Percentiles rank a stretch among this genome's conserved stretches.
These are phyloP conservation scores for Huso huso DNA, from an alignment of 2,797 vertebrate species.

Conservation along the genomic window DNA sequence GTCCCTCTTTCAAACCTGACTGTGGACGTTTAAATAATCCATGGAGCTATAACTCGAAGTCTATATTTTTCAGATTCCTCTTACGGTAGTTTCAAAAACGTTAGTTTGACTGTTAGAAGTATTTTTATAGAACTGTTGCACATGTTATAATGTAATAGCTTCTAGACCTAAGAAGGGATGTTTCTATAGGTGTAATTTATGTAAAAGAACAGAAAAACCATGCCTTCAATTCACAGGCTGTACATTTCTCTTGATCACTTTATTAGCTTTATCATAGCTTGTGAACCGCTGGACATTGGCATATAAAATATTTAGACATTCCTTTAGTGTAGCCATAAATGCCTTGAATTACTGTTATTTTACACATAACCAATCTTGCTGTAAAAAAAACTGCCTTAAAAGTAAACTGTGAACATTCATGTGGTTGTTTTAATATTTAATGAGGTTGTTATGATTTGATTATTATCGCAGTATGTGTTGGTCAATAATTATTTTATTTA, in stretches of 20 bases:
- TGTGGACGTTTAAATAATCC: constrained; percentile 56
- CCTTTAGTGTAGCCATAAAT: constrained; percentile 84
- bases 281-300: constrained; percentile 73
- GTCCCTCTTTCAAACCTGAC: constrained; percentile 54
- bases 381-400: constrained; percentile 81
- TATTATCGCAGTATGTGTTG: constrained; percentile 77
- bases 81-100: constrained; percentile 48
- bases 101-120: constrained; percentile 66
- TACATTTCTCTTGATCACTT: constrained; percentile 56
- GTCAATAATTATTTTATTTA: constrained; percentile 79
- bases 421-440: constrained; percentile 40
- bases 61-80: constrained; percentile 51
- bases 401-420: constrained; percentile 57
- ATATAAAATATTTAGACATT: constrained; percentile 58
- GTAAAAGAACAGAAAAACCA: constrained; percentile 27
- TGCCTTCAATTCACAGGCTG: constrained; percentile 72
- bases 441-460: constrained; percentile 32
- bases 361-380: constrained; percentile 69
- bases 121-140: constrained; percentile 69
- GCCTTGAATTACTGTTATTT: constrained; percentile 79
- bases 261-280: constrained; percentile 88
- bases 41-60: constrained; percentile 28
- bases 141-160: constrained; percentile 64
- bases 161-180: constrained; percentile 69
- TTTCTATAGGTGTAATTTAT: constrained; percentile 52